Evolutionary conservation across 2,888 invertebrate species (phyloP).

Genomic region (Tolmerus cingulatus): DNA sequence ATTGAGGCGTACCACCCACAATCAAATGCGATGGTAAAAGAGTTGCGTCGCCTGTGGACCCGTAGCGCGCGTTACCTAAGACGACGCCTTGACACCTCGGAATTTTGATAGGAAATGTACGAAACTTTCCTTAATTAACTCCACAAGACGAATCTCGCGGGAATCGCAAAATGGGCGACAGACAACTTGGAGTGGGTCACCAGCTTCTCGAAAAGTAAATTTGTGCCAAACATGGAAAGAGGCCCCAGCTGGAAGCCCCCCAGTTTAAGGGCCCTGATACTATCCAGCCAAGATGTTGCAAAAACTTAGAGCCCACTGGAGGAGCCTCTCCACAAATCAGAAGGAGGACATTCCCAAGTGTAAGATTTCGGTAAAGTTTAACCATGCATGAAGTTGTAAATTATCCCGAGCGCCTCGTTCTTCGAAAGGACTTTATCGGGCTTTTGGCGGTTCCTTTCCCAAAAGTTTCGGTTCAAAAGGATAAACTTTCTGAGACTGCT

Average conservation of each 20-base stretch:
- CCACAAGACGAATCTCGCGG: neutral
- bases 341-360: conserved; percentile 39
- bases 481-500: conserved; percentile 23
- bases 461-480: conserved; percentile 7
- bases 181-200: neutral
- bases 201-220: neutral
- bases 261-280: neutral
- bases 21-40: neutral
- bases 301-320: conserved; percentile 12
- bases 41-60: neutral
- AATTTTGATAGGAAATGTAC: conserved; percentile 27
- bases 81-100: conserved; percentile 28
- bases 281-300: conserved; percentile 25
- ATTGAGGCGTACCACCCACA: neutral
- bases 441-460: conserved; percentile 16
- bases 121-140: conserved; percentile 34
- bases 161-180: neutral
- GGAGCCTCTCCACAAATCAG: conserved; percentile 19
- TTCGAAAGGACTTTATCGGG: conserved; percentile 15
- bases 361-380: conserved; percentile 40
- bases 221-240: neutral
- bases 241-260: neutral
- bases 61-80: neutral
- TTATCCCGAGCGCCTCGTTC: conserved; percentile 3
- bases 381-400: conserved; percentile 42